Conservation (phyloP, 2,888 invertebrate genomes). For the Oegoconia quadripuncta region DNA sequence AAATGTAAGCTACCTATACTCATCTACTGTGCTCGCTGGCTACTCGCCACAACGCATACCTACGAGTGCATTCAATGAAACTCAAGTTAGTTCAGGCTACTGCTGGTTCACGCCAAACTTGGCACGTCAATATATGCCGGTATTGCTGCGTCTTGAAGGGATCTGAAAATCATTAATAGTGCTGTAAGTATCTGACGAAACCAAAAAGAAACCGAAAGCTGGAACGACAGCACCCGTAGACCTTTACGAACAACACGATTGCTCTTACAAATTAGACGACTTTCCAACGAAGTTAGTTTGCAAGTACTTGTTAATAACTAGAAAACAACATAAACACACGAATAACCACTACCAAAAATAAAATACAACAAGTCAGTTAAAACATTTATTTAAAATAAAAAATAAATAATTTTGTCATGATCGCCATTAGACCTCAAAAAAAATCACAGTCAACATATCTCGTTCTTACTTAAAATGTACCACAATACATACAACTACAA, state of each 20-base stretch:
- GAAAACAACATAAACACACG: slow-evolving; percentile 2
- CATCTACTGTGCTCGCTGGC: too few relatives aligned
- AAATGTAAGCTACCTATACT: too few relatives aligned
- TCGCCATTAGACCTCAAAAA: slow-evolving; percentile 23
- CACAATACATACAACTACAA: slow-evolving; percentile 1
- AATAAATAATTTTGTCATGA: slow-evolving; percentile 52
- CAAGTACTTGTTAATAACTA: slow-evolving; percentile 5
- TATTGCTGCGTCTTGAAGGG: slow-evolving; percentile 23
- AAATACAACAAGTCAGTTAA: slow-evolving; percentile 28
- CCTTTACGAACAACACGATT: too few relatives aligned
- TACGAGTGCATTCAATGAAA: too few relatives aligned
- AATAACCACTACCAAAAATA: slow-evolving; percentile 13
- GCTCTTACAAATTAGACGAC: too few relatives aligned
- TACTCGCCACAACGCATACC: too few relatives aligned
- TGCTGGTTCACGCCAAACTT: background rate
- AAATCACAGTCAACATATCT: slow-evolving; percentile 43
- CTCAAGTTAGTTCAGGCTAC: background rate
- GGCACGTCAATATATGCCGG: slow-evolving; percentile 21
- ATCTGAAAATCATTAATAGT: slow-evolving; percentile 37
- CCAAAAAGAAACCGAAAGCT: too few relatives aligned
- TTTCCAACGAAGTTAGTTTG: background rate
- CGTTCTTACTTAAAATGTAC: background rate
- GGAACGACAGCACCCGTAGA: too few relatives aligned
- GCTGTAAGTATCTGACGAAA: too few relatives aligned
- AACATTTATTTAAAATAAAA: slow-evolving; percentile 45